Evolutionary conservation across 2,888 invertebrate genomes (phyloP).

Genomic region (Dasypolia templi): DNA sequence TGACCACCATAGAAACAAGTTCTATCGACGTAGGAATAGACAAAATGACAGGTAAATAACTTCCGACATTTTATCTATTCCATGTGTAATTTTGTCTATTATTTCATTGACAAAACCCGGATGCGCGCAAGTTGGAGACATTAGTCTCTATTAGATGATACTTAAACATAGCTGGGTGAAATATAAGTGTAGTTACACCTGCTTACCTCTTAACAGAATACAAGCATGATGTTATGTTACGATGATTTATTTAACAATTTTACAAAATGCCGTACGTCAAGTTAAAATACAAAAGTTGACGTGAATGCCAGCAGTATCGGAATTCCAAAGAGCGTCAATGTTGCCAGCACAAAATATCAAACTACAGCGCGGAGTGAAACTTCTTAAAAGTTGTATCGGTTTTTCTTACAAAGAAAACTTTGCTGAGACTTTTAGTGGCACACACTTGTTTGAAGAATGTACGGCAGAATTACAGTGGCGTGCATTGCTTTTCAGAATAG

Average conservation of each 20-base stretch:
- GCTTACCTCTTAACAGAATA: neutral
- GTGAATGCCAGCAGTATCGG: constrained; percentile 40
- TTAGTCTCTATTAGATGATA: neutral
- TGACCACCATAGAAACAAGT: too few relatives aligned
- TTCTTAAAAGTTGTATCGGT: constrained; percentile 64
- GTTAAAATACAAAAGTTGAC: constrained; percentile 35
- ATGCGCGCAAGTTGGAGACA: neutral
- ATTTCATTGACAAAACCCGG: too few relatives aligned
- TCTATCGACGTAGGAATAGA: too few relatives aligned
- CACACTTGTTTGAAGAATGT: constrained; percentile 47
- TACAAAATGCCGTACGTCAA: constrained; percentile 9
- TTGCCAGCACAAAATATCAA: constrained; percentile 49
- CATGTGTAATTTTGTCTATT: too few relatives aligned
- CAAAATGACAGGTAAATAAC: too few relatives aligned
- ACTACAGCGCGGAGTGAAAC: constrained; percentile 46
- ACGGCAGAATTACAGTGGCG: neutral
- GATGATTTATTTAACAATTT: neutral
- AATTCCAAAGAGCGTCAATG: constrained; percentile 43
- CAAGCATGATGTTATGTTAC: neutral
- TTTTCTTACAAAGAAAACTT: constrained; percentile 65
- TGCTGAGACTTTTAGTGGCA: constrained; percentile 28
- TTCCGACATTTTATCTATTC: too few relatives aligned
- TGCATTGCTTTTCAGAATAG: too few relatives aligned
- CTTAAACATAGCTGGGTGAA: neutral
- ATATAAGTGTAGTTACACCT: neutral